phyloP scores from a whole-genome alignment of 2,113 vertebrate genomes.

The Clupea harengus region DNA sequence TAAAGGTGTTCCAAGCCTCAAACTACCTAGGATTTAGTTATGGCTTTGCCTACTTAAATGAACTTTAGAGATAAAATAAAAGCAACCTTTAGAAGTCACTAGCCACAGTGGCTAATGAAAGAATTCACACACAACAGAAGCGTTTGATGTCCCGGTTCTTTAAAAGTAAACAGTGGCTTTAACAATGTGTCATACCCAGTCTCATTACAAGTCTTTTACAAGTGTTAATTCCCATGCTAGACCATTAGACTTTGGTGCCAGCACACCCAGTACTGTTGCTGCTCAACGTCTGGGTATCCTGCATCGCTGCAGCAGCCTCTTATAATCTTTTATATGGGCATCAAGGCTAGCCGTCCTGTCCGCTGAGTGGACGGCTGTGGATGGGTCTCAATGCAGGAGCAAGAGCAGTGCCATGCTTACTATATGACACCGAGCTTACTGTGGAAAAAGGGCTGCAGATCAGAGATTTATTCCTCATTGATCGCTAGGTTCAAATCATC shows the following conservation, averaged over 20 bases:
- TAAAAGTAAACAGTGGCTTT: constrained; percentile 14
- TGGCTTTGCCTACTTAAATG: neutral
- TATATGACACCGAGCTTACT: neutral
- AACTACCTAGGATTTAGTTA: neutral
- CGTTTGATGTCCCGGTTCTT: neutral
- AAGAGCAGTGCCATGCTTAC: neutral
- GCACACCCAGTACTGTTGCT: neutral
- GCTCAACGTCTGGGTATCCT: neutral
- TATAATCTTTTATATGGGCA: neutral
- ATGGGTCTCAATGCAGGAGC: neutral
- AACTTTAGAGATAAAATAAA: neutral
- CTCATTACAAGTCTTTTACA: constrained; percentile 21
- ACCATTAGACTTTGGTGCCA: constrained; percentile 5
- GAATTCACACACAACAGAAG: neutral
- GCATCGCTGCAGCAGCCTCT: neutral
- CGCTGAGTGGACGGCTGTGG: neutral
- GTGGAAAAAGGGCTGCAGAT: neutral
- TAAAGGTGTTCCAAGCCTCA: neutral
- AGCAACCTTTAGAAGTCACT: constrained; percentile 2
- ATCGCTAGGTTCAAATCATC: neutral
- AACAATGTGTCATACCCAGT: constrained; percentile 15
- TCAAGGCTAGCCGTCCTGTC: neutral
- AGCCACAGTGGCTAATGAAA: constrained; percentile 15
- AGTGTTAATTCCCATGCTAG: constrained; percentile 16
- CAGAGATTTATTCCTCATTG: neutral